Base-by-base conservation (phyloP, 1,140 invertebrate genomes). In the Thrips palmi region DNA sequence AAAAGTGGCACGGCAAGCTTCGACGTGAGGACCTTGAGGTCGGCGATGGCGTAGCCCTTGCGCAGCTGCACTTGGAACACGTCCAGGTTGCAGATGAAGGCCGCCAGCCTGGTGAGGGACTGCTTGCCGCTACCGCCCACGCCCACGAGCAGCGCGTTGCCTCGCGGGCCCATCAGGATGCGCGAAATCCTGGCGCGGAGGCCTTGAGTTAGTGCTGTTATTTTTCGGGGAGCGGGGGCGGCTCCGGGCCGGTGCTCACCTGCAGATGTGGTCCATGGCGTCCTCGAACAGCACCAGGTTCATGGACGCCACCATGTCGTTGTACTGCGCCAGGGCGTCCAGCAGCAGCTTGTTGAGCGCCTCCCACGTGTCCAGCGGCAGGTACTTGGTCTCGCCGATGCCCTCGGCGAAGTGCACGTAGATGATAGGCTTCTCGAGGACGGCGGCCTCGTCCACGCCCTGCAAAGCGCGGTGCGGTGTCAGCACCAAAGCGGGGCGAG, bases 101-200 rank as follows among this genome's bases (percentile, higher is more conserved):
- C 75, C 0, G 88, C 75, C 4, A 96, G 59, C 33, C 86, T 59
- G 0, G 88, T 81, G 7, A 93, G 59, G 20, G 83, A 89, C 57
- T 94, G 88, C 54, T 94, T 94, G 39, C 91, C 91, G 46, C 80
- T 88, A 12, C 91, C 91, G 33, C 91, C 89, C 2, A 94, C 88
- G 25, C 91, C 89, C 25, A 94, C 79, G 2, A 96, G 55, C 15
- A 97, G 56, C 0, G 86, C 89, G 54, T 94, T 92, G 17, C 89
- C 89, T 45, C 87, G 63, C 1, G 88, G 86, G 15, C 75, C 70
- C 58, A 94, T 87, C 41, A 96, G 58, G 42, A 97, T 93, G 40
- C 91, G 69, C 59, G 86, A 93, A 39, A 97, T 96, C 46, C 82
- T 67, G 53, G 65, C 63, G 44, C 42, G 38, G 37, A 49, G 33